A percentile compares a stretch with the other conserved stretches of the same genome.
Evolutionary conservation across 2,888 invertebrate species (phyloP).

Genomic region (Girardia tigrina): DNA sequence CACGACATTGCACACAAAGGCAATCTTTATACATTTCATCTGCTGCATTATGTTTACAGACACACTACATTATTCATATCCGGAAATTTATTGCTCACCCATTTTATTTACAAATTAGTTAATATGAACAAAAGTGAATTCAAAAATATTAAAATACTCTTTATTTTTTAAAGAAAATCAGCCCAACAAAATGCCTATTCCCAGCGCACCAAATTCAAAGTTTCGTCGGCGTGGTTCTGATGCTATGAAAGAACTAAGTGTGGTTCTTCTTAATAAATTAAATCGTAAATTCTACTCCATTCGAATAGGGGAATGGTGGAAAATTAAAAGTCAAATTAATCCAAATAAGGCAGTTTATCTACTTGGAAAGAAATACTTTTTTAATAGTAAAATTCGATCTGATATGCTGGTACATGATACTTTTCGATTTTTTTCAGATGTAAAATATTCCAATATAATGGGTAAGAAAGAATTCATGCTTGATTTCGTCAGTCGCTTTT

Average conservation of each 20-base stretch:
- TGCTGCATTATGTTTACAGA: no score
- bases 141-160: no score
- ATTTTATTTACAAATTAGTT: no score
- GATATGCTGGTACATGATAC: neutral
- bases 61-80: no score
- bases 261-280: neutral
- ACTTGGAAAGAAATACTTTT: neutral
- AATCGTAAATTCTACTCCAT: conserved; percentile 6
- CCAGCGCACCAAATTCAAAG: neutral
- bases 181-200: no score
- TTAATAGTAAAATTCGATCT: neutral
- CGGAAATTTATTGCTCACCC: no score
- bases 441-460: neutral
- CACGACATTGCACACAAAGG: no score
- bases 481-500: conserved; percentile 68
- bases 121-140: no score
- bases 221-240: neutral
- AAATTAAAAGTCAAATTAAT: neutral
- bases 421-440: neutral
- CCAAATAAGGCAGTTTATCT: neutral
- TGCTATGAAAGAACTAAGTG: conserved; percentile 15
- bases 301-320: neutral
- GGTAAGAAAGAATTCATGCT: conserved; percentile 56
- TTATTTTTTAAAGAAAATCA: no score
- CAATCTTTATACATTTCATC: no score